Evolutionary conservation across 2,113 vertebrate species (phyloP).

Genomic region (Galemys pyrenaicus): DNA sequence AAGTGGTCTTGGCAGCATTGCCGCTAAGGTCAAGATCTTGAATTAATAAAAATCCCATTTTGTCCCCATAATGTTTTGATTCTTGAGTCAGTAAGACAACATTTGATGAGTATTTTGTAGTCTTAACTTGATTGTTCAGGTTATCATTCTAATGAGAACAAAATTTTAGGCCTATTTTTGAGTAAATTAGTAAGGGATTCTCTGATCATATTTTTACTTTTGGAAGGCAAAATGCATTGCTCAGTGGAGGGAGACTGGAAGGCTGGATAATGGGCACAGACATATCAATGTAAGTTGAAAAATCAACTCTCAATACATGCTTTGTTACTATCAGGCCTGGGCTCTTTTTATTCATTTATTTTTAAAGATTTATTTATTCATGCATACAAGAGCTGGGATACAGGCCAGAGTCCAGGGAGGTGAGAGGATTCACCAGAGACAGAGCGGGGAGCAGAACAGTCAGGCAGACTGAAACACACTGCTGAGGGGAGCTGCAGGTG

Average conservation of each 20-base stretch:
- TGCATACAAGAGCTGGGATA: too few relatives aligned
- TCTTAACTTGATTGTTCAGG: not conserved
- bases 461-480: too few relatives aligned
- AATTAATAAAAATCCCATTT: not conserved
- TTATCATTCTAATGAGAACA: not conserved
- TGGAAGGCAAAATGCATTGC: not conserved
- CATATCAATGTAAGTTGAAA: not conserved
- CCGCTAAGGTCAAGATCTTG: not conserved
- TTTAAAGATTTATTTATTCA: too few relatives aligned
- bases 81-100: slow-evolving; percentile 6
- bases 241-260: not conserved
- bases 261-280: slow-evolving; percentile 10
- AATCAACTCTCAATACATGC: not conserved
- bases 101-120: slow-evolving; percentile 25
- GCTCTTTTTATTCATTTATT: not conserved
- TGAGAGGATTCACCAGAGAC: too few relatives aligned
- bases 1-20: not conserved
- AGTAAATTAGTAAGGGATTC: not conserved
- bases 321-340: not conserved
- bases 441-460: too few relatives aligned
- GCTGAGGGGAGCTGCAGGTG: too few relatives aligned
- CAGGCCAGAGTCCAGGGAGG: too few relatives aligned
- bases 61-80: slow-evolving; percentile 4
- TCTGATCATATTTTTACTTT: not conserved
- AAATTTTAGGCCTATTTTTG: not conserved